Conservation (phyloP, 2,888 invertebrate species). For the Perizoma affinitatum region DNA sequence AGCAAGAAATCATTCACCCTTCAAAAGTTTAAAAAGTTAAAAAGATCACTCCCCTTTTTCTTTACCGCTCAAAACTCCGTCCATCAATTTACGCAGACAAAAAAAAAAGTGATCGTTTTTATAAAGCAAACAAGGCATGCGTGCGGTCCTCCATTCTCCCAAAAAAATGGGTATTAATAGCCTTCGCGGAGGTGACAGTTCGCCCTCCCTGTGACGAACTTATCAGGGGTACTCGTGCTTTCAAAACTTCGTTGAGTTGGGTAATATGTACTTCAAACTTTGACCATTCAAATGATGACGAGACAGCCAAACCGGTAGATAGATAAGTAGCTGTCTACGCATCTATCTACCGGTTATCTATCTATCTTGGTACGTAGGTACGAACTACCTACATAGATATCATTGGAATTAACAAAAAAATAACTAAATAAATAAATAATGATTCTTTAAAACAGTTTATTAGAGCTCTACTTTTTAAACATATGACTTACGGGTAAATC, state of each 20-base stretch:
- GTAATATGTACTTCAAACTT: neutral
- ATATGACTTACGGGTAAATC: too few species aligned
- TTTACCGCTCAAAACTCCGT: constrained; percentile 18
- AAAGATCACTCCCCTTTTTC: constrained; percentile 13
- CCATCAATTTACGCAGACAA: constrained; percentile 11
- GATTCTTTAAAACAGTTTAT: too few species aligned
- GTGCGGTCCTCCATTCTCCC: constrained; percentile 24
- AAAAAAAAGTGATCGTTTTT: constrained; percentile 11
- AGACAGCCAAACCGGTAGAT: neutral
- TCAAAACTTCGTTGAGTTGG: constrained; percentile 1
- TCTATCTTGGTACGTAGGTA: too few species aligned
- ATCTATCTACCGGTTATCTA: too few species aligned
- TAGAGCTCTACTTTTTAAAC: too few species aligned
- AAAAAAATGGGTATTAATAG: constrained; percentile 31
- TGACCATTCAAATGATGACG: neutral
- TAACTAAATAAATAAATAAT: too few species aligned
- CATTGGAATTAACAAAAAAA: too few species aligned
- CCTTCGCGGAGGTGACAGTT: constrained; percentile 29
- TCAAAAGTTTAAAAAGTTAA: neutral
- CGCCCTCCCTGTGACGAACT: constrained; percentile 21
- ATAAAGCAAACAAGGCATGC: constrained; percentile 20
- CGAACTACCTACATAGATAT: too few species aligned
- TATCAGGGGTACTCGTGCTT: neutral
- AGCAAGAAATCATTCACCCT: constrained; percentile 2
- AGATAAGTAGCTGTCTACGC: too few species aligned